A percentile compares a stretch with the other conserved stretches of the same genome.
phyloP scores from a whole-genome alignment of 2,113 vertebrate genomes.

The Peucedramus taeniatus region DNA sequence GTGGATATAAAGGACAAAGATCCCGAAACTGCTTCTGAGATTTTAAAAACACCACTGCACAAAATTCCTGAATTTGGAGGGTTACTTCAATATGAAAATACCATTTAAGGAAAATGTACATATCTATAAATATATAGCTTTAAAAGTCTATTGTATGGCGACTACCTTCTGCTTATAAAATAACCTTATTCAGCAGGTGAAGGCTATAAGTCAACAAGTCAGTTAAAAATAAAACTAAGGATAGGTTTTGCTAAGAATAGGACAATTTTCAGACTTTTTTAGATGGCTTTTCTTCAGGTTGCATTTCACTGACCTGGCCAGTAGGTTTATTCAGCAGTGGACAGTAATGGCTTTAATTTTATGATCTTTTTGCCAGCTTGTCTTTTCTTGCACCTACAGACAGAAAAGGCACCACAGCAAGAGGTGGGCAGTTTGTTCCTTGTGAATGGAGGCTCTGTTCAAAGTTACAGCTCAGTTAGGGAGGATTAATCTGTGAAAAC shows the following conservation, averaged over 20 bases:
- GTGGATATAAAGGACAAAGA: neutral
- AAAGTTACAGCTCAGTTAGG: neutral
- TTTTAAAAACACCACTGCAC: neutral
- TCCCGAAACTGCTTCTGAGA: neutral
- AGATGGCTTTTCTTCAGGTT: neutral
- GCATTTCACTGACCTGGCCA: neutral
- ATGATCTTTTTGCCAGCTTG: neutral
- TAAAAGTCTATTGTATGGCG: neutral
- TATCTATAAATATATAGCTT: neutral
- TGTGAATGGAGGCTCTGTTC: neutral
- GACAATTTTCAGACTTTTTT: neutral
- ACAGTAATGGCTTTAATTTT: neutral
- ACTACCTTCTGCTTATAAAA: neutral
- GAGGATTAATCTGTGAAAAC: neutral
- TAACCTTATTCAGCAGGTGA: neutral
- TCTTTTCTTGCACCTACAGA: neutral
- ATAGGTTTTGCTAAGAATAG: neutral
- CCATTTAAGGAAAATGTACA: neutral
- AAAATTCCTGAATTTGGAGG: neutral
- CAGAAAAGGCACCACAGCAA: neutral
- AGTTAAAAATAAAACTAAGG: neutral
- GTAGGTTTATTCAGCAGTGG: neutral
- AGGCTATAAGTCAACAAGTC: neutral
- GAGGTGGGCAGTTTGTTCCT: neutral
- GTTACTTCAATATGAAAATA: neutral